Evolutionary conservation across 1,140 invertebrate genomes (phyloP).

Genomic region (Zaprionus africanus): DNA sequence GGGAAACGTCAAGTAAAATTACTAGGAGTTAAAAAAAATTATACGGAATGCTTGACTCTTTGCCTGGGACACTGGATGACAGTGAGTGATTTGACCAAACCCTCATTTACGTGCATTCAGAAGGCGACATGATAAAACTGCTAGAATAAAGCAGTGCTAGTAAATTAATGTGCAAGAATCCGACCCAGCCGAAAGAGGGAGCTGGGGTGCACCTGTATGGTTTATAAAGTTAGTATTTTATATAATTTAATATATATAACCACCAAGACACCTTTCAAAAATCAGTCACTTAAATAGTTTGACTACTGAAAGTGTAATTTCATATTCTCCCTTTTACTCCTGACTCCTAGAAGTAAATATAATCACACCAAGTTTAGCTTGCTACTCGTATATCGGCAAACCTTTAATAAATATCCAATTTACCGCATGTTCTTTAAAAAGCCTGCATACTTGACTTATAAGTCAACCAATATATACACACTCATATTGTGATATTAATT

Average conservation of each 20-base stretch:
- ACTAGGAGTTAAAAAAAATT: constrained; percentile 55
- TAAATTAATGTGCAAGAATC: constrained; percentile 75
- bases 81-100: constrained; percentile 83
- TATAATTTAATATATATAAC: neutral
- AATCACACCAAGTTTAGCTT: neutral
- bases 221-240: neutral
- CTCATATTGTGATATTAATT: constrained; percentile 34
- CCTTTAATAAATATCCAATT: neutral
- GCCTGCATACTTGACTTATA: constrained; percentile 38
- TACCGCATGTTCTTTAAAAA: neutral
- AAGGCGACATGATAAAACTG: constrained; percentile 1
- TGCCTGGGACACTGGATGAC: constrained; percentile 75
- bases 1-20: constrained; percentile 64
- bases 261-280: no score
- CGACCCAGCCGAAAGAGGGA: constrained; percentile 42
- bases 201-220: neutral
- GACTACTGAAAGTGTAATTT: no score
- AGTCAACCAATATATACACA: constrained; percentile 9
- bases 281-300: no score
- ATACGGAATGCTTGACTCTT: constrained; percentile 77
- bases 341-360: neutral
- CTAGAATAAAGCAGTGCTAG: neutral
- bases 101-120: constrained; percentile 71
- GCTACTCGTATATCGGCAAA: neutral
- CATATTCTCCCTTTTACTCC: neutral